Evolutionary conservation across 2,113 vertebrate genomes (phyloP).

Genomic region (Taurulus bubalis): DNA sequence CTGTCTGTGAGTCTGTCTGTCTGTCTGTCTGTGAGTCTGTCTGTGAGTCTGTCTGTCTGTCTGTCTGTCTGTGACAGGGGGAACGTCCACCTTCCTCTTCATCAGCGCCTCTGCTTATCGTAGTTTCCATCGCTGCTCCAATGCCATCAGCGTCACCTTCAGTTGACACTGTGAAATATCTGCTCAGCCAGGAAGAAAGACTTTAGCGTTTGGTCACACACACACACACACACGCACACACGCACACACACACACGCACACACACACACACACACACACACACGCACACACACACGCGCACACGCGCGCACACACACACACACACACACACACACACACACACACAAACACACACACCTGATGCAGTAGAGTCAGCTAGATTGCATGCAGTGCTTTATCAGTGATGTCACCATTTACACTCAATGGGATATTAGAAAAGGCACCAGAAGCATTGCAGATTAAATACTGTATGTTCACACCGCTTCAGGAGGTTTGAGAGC

Average conservation of each 20-base stretch:
- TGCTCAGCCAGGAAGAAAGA: slow-evolving; percentile 6
- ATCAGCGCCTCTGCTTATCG: no score
- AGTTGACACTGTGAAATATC: slow-evolving; percentile 19
- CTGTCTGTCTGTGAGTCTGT: no score
- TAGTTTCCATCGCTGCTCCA: no score
- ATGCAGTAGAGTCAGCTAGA: background rate
- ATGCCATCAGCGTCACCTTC: slow-evolving; percentile 39
- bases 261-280: background rate
- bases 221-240: background rate
- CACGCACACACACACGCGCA: no score
- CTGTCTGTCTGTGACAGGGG: no score
- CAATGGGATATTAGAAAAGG: background rate
- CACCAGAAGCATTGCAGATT: background rate
- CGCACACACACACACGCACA: background rate
- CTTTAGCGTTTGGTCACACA: background rate
- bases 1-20: no score
- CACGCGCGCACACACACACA: background rate
- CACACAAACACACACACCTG: no score
- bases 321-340: background rate
- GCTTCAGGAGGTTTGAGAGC: background rate
- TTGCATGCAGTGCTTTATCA: background rate
- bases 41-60: no score
- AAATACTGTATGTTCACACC: background rate
- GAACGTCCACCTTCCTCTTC: no score
- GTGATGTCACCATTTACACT: background rate